Conservation (phyloP, 2,113 vertebrate species). For the Tichodroma muraria region DNA sequence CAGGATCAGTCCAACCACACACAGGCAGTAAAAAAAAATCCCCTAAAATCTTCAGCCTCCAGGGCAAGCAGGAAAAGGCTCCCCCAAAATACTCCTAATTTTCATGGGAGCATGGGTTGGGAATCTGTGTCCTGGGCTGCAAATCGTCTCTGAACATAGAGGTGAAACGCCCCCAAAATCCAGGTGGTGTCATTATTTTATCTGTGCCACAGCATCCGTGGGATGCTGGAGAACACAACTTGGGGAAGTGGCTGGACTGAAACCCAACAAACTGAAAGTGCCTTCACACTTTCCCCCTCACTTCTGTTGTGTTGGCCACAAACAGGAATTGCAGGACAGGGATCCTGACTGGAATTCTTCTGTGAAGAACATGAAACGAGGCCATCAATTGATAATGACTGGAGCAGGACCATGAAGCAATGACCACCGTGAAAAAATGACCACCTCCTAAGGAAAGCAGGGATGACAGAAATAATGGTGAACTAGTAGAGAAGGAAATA, state of each 20-base stretch:
- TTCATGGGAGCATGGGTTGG: not conserved
- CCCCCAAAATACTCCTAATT: not conserved
- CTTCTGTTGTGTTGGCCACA: accelerated
- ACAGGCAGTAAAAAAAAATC: not conserved
- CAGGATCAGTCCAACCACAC: not conserved
- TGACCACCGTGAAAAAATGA: not conserved
- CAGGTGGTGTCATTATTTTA: not conserved
- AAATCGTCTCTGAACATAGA: not conserved
- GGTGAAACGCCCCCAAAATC: not conserved
- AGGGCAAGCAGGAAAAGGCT: accelerated
- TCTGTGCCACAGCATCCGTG: not conserved
- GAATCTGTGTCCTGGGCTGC: not conserved
- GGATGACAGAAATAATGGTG: not conserved
- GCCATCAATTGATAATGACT: not conserved
- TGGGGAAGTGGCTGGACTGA: not conserved
- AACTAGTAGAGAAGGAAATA: not conserved
- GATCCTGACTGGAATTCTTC: not conserved
- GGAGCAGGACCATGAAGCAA: not conserved
- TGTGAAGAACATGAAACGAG: not conserved
- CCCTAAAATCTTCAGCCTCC: not conserved
- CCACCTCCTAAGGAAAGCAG: not conserved
- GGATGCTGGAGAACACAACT: not conserved
- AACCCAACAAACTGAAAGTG: not conserved
- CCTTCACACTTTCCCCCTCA: not conserved
- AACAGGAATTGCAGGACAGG: not conserved